Percentiles rank a stretch among this genome's conserved stretches.
phyloP scores from a whole-genome alignment of 2,888 invertebrate genomes.

The Nowickia ferox region DNA sequence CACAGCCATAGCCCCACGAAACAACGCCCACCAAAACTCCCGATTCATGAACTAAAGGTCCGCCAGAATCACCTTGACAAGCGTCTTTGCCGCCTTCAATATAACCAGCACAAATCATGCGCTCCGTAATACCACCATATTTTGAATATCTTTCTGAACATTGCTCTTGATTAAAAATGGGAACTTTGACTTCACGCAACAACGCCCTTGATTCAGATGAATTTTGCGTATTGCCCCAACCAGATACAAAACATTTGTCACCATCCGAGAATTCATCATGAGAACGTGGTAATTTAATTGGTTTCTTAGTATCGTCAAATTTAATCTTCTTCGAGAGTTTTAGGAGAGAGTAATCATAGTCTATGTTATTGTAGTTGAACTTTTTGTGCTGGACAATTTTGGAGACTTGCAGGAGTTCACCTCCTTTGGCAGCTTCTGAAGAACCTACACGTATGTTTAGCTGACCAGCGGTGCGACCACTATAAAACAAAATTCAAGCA shows the following conservation, averaged over 20 bases:
- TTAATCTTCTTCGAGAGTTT: constrained; percentile 81
- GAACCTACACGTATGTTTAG: constrained; percentile 85
- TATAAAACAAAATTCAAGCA: constrained; percentile 60
- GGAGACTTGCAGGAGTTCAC: constrained; percentile 81
- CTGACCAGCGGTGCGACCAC: constrained; percentile 76
- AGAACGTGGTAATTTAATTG: constrained; percentile 83
- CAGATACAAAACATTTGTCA: constrained; percentile 79
- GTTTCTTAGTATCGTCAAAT: constrained; percentile 80
- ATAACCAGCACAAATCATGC: constrained; percentile 85
- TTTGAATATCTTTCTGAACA: constrained; percentile 84
- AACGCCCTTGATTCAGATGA: constrained; percentile 77
- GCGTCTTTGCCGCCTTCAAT: no score
- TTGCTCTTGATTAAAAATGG: constrained; percentile 77
- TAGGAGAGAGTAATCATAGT: constrained; percentile 86
- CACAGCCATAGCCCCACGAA: constrained; percentile 84
- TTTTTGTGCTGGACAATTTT: constrained; percentile 83
- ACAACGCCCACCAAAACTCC: constrained; percentile 79
- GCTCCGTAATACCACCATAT: constrained; percentile 83
- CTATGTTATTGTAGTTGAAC: constrained; percentile 85
- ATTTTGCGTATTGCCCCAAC: constrained; percentile 82
- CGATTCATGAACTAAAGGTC: no score
- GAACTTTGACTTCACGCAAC: constrained; percentile 83
- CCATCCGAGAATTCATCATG: constrained; percentile 79
- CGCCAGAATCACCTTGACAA: no score
- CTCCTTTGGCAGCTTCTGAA: constrained; percentile 83